Evolutionary conservation across 2,797 vertebrate genomes (phyloP), one percentile per base, ranked within the genome.

Genomic region (Okamejei kenojei): DNA sequence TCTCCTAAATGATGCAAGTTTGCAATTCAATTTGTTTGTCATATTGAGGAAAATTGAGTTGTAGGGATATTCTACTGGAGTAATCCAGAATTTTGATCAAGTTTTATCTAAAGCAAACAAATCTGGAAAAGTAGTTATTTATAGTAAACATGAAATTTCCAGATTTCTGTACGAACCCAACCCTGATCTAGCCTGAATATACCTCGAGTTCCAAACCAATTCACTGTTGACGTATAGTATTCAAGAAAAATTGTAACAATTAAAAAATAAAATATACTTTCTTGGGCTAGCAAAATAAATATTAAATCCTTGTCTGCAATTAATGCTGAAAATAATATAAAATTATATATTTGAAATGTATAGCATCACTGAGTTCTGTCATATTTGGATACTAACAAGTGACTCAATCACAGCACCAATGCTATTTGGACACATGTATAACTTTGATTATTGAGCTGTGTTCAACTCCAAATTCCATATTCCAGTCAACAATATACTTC

Each of bases 71-170:
- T 78, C 35, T 17, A 79, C 32, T 79, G 32, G 65, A 65, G 58
- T 86, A 63, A 86, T 86, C 29, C 58, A 78, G 74, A 78, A 78
- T 88, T 63, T 88, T 21, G 68, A 88, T 68, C n/a, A 4, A 68
- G 21, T 68, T 88, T 68, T 88, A 32, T 88, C 6, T 58, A 11
- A 82, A 29, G 19, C n/a, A 32, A 9, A 19, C 54, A 84, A 84
- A 65, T n/a, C 29, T 88, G 17, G n/a, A 32, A 9, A 65, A 15
- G 32, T n/a, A 88, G 8, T 9, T 11, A 58, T 45, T 65, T 19
- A 15, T 17, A 32, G 7, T 35, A 63, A 32, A 2, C 29, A 88
- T 88, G 17, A 35, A 68, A 32, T 65, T 88, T 26, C 9, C 32
- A 7, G n/a, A 17, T 63, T 63, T 86, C 17, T 63, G 54, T 63